phyloP scores from a whole-genome alignment of 2,113 vertebrate genomes.

The Garra rufa region DNA sequence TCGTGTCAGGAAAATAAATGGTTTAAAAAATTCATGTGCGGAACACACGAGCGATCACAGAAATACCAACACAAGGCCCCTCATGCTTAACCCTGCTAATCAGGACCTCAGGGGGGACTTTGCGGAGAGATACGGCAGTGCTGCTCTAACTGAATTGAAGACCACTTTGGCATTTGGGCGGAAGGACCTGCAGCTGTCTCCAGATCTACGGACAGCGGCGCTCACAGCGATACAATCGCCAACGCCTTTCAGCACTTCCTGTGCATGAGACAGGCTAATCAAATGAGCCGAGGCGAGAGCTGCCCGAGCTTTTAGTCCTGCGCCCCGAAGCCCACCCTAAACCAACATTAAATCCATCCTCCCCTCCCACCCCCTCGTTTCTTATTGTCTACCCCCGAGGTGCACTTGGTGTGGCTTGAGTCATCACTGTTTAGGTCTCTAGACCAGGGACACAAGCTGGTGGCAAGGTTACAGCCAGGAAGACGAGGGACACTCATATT shows the following conservation, averaged over 20 bases:
- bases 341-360: conserved; percentile 70
- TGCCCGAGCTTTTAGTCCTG: conserved; percentile 73
- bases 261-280: conserved; percentile 78
- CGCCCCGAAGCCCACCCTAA: conserved; percentile 60
- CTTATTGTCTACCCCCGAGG: conserved; percentile 70
- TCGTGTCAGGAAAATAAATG: conserved; percentile 78
- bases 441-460: conserved; percentile 71
- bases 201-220: conserved; percentile 67
- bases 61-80: conserved; percentile 75
- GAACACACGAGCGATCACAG: conserved; percentile 67
- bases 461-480: conserved; percentile 81
- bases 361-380: conserved; percentile 54
- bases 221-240: conserved; percentile 74
- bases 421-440: conserved; percentile 79
- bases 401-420: conserved; percentile 72
- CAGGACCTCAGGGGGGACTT: conserved; percentile 66
- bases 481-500: conserved; percentile 75
- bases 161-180: conserved; percentile 76
- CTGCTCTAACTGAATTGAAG: conserved; percentile 74
- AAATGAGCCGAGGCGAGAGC: conserved; percentile 70
- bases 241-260: conserved; percentile 83
- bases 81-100: conserved; percentile 73
- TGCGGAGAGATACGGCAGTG: conserved; percentile 58
- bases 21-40: conserved; percentile 72
- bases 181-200: conserved; percentile 75